Percentiles rank a stretch among this genome's conserved stretches.
Evolutionary conservation across 1,140 invertebrate genomes (phyloP).

Genomic region (Periplaneta americana): DNA sequence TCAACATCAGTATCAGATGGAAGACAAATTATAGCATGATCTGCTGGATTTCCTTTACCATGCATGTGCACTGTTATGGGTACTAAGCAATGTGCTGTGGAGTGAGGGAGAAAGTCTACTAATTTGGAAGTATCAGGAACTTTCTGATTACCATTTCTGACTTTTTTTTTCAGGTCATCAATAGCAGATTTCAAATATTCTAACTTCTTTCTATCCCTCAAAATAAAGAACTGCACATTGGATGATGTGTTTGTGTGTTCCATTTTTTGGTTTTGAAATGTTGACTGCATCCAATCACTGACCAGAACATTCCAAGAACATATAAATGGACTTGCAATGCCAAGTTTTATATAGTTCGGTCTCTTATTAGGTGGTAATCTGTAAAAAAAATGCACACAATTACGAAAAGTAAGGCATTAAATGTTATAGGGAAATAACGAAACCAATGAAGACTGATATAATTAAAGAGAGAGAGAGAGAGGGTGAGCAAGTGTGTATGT

Average conservation of each 20-base stretch:
- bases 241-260: neutral
- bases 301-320: slow-evolving; percentile 66
- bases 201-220: slow-evolving; percentile 46
- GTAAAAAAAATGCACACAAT: slow-evolving; percentile 23
- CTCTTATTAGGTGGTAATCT: slow-evolving; percentile 75
- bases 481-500: too few relatives aligned
- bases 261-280: neutral
- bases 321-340: slow-evolving; percentile 67
- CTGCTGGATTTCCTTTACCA: slow-evolving; percentile 22
- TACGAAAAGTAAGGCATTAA: neutral
- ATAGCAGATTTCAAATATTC: slow-evolving; percentile 28
- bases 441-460: too few relatives aligned
- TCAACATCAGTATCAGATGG: slow-evolving; percentile 21
- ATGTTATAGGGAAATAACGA: too few relatives aligned
- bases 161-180: neutral
- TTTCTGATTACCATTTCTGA: neutral
- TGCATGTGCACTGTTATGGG: slow-evolving; percentile 23
- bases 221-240: slow-evolving; percentile 39
- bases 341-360: slow-evolving; percentile 73
- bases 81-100: slow-evolving; percentile 22
- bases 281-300: slow-evolving; percentile 55
- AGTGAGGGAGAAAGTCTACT: neutral
- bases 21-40: slow-evolving; percentile 26
- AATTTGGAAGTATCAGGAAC: neutral
- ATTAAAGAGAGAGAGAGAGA: neutral